Base-by-base conservation (phyloP, 1,140 invertebrate species). In the Atta colombica region DNA sequence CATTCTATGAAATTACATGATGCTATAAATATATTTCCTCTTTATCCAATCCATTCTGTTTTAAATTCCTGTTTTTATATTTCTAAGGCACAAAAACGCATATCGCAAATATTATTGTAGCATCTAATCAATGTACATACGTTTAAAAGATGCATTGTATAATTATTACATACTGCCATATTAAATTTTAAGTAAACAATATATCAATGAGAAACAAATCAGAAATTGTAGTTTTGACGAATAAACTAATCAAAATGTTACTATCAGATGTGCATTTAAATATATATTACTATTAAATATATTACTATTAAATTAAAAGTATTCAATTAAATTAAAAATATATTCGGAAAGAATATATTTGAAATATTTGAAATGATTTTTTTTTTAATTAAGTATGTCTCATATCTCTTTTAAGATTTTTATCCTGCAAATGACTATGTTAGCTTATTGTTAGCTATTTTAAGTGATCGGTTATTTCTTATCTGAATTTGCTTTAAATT, bases 1-100 rank as follows among this genome's bases (percentile, higher is more conserved):
- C 55, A 75, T 84, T 84, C 55, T 45, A 75, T 21, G 39, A 35
- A 84, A 75, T 84, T 75, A 75, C 28, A 84, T n/a, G 28, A 63
- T 10, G 35, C 16, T 58, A 35, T 61, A 84, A 61, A 75, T 14
- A 63, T 82, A 39, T 84, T 84, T 81, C 28, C 39, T 75, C 7
- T 55, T 82, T 82, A 74, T 49, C 12, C 35, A n/a, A 81, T 81
- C 68, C n/a, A 49, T 21, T 60, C 39, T 58, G 18, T n/a, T n/a
- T 74, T 58, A 60, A 72, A 84, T 84, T 75, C 5, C 25, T 8
- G 10, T 51, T 74, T 69, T 45, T 18, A 75, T 58, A 58, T 71
- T 71, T 28, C 35, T 25, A 28, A 4, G 14, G 45, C 31, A 58
- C 3, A 28, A 45, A 71, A 58, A 45, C 18, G 18, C 21, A 65